Evolutionary conservation across 2,888 invertebrate species (phyloP).

Genomic region (Pachydiplax longipennis): DNA sequence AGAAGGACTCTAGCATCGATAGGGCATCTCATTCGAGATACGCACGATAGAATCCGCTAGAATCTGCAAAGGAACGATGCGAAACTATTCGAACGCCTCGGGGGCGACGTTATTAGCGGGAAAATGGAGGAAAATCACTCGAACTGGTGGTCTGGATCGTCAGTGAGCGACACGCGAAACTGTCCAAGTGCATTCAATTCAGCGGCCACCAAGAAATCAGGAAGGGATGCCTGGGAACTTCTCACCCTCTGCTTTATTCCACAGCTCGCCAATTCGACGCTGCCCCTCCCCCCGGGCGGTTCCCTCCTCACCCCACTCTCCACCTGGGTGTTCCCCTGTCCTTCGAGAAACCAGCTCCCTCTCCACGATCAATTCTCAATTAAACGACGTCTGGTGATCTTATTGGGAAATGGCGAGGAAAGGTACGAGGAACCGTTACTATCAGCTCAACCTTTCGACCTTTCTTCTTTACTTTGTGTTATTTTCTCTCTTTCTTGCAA

Average conservation of each 20-base stretch:
- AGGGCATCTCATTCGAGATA: no score
- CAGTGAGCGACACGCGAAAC: background rate
- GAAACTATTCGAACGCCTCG: no score
- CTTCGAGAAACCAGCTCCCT: background rate
- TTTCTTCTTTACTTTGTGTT: background rate
- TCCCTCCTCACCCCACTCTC: background rate
- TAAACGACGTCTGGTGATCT: constrained; percentile 9
- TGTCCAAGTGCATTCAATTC: background rate
- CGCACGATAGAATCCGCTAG: no score
- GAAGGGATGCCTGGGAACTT: background rate
- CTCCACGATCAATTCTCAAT: background rate
- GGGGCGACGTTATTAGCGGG: no score
- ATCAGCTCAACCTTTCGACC: background rate
- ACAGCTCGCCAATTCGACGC: background rate
- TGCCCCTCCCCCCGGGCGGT: background rate
- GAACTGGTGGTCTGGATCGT: background rate
- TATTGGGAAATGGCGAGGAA: background rate
- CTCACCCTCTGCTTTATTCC: background rate
- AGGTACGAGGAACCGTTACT: background rate
- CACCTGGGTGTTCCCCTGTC: background rate
- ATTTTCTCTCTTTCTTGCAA: background rate
- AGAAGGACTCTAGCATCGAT: no score
- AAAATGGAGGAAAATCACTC: background rate
- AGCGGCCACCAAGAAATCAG: background rate
- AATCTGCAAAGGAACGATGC: no score